Percentiles rank a stretch among this genome's conserved stretches.
phyloP scores from a whole-genome alignment of 2,888 invertebrate species.

The Heliconius hortense region DNA sequence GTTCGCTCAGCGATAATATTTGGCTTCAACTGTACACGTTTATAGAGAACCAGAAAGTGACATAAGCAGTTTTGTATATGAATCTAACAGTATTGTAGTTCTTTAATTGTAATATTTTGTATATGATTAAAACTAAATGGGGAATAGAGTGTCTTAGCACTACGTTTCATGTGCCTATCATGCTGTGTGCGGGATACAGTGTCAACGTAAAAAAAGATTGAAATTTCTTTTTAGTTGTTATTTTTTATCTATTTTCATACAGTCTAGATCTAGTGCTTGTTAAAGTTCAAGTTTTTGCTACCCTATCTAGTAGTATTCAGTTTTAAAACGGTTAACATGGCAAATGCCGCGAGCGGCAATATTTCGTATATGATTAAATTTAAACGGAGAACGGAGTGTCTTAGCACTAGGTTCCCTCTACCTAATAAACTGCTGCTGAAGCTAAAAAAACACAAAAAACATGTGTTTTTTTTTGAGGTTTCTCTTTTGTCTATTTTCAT shows the following conservation, averaged over 20 bases:
- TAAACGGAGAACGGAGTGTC: too few species aligned
- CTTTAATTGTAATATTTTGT: not conserved
- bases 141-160: too few species aligned
- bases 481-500: not conserved
- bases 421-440: too few species aligned
- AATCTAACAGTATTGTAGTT: not conserved
- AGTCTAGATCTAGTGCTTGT: too few species aligned
- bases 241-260: not conserved
- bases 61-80: not conserved
- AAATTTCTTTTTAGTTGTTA: not conserved
- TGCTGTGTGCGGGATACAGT: too few species aligned
- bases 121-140: not conserved
- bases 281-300: not conserved
- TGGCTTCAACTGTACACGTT: constrained; percentile 39
- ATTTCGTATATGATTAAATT: too few species aligned
- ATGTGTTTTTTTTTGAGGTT: not conserved
- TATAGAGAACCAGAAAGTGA: constrained; percentile 32
- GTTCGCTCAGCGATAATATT: constrained; percentile 59
- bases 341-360: constrained; percentile 68
- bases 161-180: too few species aligned
- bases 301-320: constrained; percentile 26
- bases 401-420: too few species aligned
- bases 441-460: not conserved
- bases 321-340: constrained; percentile 61
- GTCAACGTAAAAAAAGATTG: too few species aligned